Percentiles rank a stretch among this genome's conserved stretches.
phyloP scores from a whole-genome alignment of 2,888 invertebrate species.

The Aethes cnicana region DNA sequence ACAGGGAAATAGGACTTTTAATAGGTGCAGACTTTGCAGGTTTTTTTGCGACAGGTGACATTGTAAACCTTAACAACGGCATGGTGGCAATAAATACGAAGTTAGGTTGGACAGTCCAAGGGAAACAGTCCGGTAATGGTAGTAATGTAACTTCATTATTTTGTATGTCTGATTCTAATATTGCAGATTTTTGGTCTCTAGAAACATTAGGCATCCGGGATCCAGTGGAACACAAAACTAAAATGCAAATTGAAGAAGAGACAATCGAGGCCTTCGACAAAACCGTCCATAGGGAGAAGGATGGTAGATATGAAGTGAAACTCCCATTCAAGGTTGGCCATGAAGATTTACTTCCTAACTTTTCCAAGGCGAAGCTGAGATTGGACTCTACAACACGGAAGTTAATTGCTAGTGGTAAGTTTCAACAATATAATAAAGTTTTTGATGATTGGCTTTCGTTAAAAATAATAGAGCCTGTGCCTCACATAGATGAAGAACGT shows the following conservation, averaged over 20 bases:
- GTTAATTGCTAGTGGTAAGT: constrained; percentile 3
- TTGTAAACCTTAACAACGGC: background rate
- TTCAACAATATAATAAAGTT: constrained; percentile 12
- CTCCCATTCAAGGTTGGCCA: constrained; percentile 6
- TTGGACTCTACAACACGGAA: constrained; percentile 13
- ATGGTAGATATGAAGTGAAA: constrained; percentile 20
- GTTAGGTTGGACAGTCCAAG: background rate
- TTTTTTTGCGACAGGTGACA: background rate
- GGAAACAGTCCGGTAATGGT: too few relatives aligned
- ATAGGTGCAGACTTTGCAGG: constrained; percentile 17
- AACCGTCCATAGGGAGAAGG: background rate
- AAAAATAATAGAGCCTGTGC: constrained; percentile 1
- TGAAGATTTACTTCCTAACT: constrained; percentile 8
- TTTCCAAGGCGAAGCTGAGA: background rate
- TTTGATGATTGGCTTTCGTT: constrained; percentile 2
- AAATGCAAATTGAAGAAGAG: background rate
- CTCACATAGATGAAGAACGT: background rate
- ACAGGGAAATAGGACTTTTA: background rate
- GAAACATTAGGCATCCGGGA: constrained; percentile 15
- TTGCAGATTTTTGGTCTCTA: constrained; percentile 7
- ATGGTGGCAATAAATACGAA: constrained; percentile 11
- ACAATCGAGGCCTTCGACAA: background rate
- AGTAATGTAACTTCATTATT: background rate
- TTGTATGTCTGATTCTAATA: background rate
- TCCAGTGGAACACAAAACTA: background rate